phyloP scores from a whole-genome alignment of 2,797 vertebrate species.

The Pygocentrus nattereri region DNA sequence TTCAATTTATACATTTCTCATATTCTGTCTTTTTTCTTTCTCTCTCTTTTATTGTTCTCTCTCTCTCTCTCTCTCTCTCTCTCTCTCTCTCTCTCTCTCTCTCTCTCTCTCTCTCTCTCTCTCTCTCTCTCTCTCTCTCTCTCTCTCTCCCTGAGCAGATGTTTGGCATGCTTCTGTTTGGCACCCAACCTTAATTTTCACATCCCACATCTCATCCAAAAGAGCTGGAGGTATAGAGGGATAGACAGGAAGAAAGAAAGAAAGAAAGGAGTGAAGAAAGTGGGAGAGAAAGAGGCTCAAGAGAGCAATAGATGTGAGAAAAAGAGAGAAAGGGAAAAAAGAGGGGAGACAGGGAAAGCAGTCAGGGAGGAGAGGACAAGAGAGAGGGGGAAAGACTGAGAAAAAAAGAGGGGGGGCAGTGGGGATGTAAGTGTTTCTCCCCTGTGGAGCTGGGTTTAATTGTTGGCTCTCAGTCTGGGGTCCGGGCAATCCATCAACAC shows the following conservation, averaged over 20 bases:
- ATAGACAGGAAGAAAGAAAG: too few species aligned
- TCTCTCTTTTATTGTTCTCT: background rate
- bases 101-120: background rate
- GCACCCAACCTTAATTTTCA: conserved; percentile 45
- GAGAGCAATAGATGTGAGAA: too few species aligned
- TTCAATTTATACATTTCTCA: too few species aligned
- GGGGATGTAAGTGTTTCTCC: conserved; percentile 4
- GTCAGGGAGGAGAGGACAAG: background rate
- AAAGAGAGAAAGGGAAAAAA: background rate
- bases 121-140: background rate
- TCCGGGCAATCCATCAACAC: conserved; percentile 53
- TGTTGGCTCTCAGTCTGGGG: conserved; percentile 58
- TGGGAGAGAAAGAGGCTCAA: too few species aligned
- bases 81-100: background rate
- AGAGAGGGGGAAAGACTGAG: background rate
- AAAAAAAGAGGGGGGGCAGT: background rate
- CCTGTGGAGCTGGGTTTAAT: conserved; percentile 48
- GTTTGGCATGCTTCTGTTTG: conserved; percentile 32
- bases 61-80: background rate
- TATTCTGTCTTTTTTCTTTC: background rate
- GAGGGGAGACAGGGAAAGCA: too few species aligned
- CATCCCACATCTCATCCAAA: conserved; percentile 26
- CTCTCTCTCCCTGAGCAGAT: conserved; percentile 28
- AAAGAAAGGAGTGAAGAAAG: too few species aligned
- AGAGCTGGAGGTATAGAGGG: too few species aligned